phyloP scores from a whole-genome alignment of 2,888 invertebrate genomes.

The Acanthococcus lagerstroemiae region DNA sequence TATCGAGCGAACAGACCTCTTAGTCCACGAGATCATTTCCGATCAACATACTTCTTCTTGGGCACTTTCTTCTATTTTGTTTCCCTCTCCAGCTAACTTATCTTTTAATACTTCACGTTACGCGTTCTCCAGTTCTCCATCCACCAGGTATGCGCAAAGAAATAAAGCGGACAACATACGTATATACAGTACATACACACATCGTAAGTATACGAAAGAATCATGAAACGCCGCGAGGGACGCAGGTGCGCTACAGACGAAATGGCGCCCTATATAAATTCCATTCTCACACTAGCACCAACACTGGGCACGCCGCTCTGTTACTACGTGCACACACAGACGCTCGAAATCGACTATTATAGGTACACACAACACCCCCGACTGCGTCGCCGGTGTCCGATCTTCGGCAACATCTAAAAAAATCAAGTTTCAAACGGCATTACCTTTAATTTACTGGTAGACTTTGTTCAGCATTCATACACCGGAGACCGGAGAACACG shows the following conservation, averaged over 20 bases:
- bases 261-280: constrained; percentile 21
- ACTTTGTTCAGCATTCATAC: background rate
- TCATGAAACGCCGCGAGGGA: constrained; percentile 22
- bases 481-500: background rate
- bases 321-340: background rate
- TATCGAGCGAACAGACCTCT: no score
- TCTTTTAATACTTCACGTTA: no score
- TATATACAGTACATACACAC: no score
- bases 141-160: background rate
- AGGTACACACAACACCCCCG: constrained; percentile 5
- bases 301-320: background rate
- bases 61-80: no score
- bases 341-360: no score
- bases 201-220: background rate
- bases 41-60: no score
- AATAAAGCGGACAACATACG: background rate
- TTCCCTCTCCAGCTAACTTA: no score
- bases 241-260: constrained; percentile 26
- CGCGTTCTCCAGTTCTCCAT: no score
- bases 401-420: constrained; percentile 15
- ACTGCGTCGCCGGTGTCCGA: constrained; percentile 7
- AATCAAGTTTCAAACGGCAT: constrained; percentile 6
- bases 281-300: constrained; percentile 20
- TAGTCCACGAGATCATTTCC: no score
- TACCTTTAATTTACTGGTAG: constrained; percentile 16